Evolutionary conservation across 2,888 invertebrate genomes (phyloP).

Genomic region (Meteorus cinctellus): DNA sequence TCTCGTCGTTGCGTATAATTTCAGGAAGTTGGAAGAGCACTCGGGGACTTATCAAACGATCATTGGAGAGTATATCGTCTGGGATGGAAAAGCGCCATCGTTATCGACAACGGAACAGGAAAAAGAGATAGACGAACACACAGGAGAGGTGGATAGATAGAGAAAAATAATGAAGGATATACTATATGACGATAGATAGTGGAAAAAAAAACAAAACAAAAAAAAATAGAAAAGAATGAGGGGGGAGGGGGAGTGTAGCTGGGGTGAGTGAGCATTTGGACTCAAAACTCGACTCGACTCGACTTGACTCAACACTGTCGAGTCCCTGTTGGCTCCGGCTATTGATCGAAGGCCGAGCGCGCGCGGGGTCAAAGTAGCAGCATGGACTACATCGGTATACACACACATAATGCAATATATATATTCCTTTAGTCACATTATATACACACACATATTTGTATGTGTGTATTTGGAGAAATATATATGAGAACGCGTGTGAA

Average conservation of each 20-base stretch:
- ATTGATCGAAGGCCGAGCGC: slow-evolving; percentile 72
- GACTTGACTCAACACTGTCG: slow-evolving; percentile 59
- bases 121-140: neutral
- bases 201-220: no score
- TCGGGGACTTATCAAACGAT: slow-evolving; percentile 36
- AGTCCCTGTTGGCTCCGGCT: slow-evolving; percentile 69
- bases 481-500: slow-evolving; percentile 17
- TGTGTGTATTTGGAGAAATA: slow-evolving; percentile 41
- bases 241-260: neutral
- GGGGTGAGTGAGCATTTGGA: slow-evolving; percentile 52
- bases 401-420: slow-evolving; percentile 51
- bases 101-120: slow-evolving; percentile 15
- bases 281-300: slow-evolving; percentile 63
- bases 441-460: slow-evolving; percentile 33
- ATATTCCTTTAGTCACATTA: slow-evolving; percentile 43
- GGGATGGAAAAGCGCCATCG: slow-evolving; percentile 17
- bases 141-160: neutral
- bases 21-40: slow-evolving; percentile 32
- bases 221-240: no score
- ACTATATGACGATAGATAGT: no score
- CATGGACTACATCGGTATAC: slow-evolving; percentile 66
- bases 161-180: slow-evolving; percentile 1
- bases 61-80: slow-evolving; percentile 14
- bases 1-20: slow-evolving; percentile 27
- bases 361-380: slow-evolving; percentile 71